Base-by-base conservation (phyloP, 2,797 vertebrate genomes). In the Antrozous pallidus region DNA sequence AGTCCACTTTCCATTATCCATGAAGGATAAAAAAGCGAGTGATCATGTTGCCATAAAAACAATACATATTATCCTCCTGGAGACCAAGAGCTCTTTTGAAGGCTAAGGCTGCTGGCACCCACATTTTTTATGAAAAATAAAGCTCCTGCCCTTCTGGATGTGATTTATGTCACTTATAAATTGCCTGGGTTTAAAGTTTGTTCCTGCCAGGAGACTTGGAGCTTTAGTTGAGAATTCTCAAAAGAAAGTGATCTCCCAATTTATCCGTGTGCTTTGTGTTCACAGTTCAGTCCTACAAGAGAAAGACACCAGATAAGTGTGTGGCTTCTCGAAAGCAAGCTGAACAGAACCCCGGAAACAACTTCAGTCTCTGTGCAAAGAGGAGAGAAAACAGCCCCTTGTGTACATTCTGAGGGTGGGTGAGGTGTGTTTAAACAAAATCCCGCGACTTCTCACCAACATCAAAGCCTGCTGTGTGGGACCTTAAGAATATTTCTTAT, bases 161-260 rank as follows among this genome's bases (percentile, higher is more conserved):
- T 77, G 33, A 73, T 61, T 95, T 95, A 77, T 90, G 73, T 40
- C 13, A 56, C 94, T 90, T 40, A 54, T n/a, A 77, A 80, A 87
- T 69, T 36, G 17, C 22, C 86, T 91, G 42, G 61, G 69, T 86
- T 87, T 81, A 88, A 92, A 84, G 47, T 14, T 67, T 54, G 83
- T 77, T 91, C 31, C 61, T 91, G 11, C 49, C 38, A 81, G 18
- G 28, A 88, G 45, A 79, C 49, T 73, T 49, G 70, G 54, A 65
- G 36, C 45, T 38, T 91, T 24, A 6, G 28, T 80, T 89, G 75
- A 45, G 5, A 12, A 40, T 91, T 89, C 65, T 67, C n/a, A 16
- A 85, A 86, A 93, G 24, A 78, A 87, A 81, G n/a, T 14, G 65
- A 87, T 73, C 24, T 69, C 17, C 36, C 24, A 8, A 20, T 45